Evolutionary conservation across 2,113 vertebrate species (phyloP).

Genomic region (Mormyrus iriodes): DNA sequence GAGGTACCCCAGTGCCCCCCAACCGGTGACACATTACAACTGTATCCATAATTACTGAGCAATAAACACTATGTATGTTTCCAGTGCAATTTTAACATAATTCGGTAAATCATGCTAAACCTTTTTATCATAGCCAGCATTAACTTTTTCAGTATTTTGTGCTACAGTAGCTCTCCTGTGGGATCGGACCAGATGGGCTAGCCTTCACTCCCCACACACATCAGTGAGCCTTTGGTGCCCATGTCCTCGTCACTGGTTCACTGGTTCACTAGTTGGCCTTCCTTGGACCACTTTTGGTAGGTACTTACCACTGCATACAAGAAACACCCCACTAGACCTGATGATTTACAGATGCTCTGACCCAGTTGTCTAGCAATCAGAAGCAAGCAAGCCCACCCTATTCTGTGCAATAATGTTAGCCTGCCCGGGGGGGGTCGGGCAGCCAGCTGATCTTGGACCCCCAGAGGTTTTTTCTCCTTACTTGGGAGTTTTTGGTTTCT

Average conservation of each 20-base stretch:
- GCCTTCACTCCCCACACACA: neutral
- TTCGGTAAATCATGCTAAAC: neutral
- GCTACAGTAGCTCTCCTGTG: neutral
- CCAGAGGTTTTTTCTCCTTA: too few relatives aligned
- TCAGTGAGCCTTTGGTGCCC: neutral
- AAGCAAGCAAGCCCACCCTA: neutral
- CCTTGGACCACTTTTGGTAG: neutral
- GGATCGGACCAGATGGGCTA: neutral
- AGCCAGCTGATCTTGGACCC: neutral
- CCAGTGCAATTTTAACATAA: neutral
- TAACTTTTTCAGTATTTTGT: neutral
- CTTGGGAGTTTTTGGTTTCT: neutral
- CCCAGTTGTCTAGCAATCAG: neutral
- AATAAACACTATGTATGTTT: neutral
- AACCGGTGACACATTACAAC: neutral
- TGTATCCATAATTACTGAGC: neutral
- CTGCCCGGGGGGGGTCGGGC: neutral
- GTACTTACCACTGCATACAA: neutral
- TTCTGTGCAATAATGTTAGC: neutral
- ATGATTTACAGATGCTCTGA: neutral
- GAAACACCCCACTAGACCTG: neutral
- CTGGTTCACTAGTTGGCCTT: neutral
- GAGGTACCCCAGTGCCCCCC: neutral
- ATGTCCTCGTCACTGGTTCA: neutral
- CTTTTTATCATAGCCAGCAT: neutral